Base-by-base conservation (phyloP, 2,113 vertebrate species). In the Tauraco erythrolophus region DNA sequence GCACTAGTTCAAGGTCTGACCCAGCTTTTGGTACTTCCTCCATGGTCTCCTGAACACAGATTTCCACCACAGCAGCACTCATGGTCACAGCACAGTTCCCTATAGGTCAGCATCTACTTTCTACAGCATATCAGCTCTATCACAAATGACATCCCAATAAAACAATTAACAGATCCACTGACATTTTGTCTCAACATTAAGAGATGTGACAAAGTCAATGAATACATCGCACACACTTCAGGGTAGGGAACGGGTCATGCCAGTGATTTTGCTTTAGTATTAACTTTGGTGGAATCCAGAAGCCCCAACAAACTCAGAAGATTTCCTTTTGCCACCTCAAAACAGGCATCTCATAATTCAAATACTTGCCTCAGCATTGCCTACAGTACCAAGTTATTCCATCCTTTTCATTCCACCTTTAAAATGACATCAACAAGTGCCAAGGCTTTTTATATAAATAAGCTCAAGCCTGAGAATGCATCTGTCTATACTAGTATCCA, bases 111-210 rank as follows among this genome's bases (percentile, higher is more conserved):
- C 56, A 91, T 57, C 61, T 69, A 82, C 84, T n/a, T 96, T 81
- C 83, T 83, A 48, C 51, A 24, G 66, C 18, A 2, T 76, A 92
- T 89, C 70, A 94, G 35, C n/a, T 89, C 18, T 84, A 53, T 64
- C 10, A 33, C 41, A 97, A 97, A 96, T 77, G 57, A 94, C 90
- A 92, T 88, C 46, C 31, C 41, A 76, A 91, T 94, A 95, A 92
- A 92, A 97, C 5, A 35, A 9, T 62, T 62, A 95, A 92, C 65
- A 97, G 89, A 48, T 92, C 62, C 19, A 72, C 12, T 89, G 92
- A 85, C 53, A 95, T 97, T 97, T 97, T 93, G 51, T 84, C 50
- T 95, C 92, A 94, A 89, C 25, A 50, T 97, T 97, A 92, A 95
- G 84, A 94, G 89, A 48, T 31, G 22, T 84, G 89, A 80, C 31